Conservation (phyloP, 2,797 vertebrate species). For the Tinamus major region DNA sequence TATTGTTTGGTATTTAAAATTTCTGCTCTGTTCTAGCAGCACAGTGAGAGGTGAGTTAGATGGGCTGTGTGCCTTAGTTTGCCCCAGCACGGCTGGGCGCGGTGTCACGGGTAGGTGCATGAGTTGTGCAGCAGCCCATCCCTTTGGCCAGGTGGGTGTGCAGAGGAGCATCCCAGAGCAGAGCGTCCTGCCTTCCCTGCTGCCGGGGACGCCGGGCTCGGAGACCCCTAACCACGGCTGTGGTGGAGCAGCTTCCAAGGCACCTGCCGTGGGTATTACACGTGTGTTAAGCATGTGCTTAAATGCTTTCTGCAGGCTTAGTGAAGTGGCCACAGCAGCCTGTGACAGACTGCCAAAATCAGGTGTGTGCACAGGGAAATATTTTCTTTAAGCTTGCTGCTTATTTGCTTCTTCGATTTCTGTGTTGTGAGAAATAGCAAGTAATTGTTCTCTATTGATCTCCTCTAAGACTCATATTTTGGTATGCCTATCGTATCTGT, state of each 20-base stretch:
- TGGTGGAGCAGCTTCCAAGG: not conserved
- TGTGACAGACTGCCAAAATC: not conserved
- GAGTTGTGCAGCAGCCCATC: not conserved
- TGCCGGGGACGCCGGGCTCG: not conserved
- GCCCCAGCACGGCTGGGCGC: not conserved
- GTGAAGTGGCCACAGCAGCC: not conserved
- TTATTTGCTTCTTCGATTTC: not conserved
- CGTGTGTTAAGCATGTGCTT: not conserved
- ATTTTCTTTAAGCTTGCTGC: not conserved
- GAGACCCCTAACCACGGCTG: not conserved
- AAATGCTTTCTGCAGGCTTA: not conserved
- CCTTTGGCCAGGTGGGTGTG: not conserved
- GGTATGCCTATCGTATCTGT: not conserved
- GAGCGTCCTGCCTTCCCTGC: not conserved
- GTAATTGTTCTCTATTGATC: not conserved
- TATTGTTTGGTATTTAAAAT: not conserved
- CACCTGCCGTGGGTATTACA: not conserved
- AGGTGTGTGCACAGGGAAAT: not conserved
- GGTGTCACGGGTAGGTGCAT: not conserved
- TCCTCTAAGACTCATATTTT: not conserved
- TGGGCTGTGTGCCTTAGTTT: not conserved
- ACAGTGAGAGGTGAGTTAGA: not conserved
- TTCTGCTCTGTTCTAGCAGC: fast-evolving
- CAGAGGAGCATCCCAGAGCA: not conserved
- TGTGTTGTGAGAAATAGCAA: not conserved